Conservation (phyloP, 2,797 vertebrate species). For the Sandelia bainsii region DNA sequence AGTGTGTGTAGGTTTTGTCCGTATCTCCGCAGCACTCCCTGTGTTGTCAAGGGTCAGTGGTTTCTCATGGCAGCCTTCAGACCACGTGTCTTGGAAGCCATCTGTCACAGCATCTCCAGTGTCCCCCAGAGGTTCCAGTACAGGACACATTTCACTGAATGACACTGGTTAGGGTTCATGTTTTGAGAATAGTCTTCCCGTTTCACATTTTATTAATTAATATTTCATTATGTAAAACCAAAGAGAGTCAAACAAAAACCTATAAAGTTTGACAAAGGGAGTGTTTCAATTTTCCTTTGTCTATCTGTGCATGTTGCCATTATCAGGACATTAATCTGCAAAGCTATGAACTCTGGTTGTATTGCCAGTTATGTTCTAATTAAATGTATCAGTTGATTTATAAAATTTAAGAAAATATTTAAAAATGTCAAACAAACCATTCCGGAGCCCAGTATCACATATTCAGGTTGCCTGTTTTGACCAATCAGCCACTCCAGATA, state of each 20-base stretch:
- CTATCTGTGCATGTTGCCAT: too few species aligned
- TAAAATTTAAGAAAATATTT: neutral
- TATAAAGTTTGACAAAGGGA: too few species aligned
- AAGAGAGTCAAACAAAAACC: neutral
- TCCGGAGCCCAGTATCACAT: too few species aligned
- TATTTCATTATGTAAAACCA: neutral
- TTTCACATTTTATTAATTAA: neutral
- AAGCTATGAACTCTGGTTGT: too few species aligned
- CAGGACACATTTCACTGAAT: neutral
- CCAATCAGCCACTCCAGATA: too few species aligned
- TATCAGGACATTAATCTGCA: too few species aligned
- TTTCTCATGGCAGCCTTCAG: slow-evolving; percentile 67
- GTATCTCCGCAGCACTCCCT: slow-evolving; percentile 24
- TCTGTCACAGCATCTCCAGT: slow-evolving; percentile 53
- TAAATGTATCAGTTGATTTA: neutral
- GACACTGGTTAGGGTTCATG: neutral
- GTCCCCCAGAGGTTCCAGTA: slow-evolving; percentile 26
- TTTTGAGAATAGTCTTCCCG: neutral
- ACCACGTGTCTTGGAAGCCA: slow-evolving; percentile 57
- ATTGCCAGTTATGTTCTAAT: too few species aligned
- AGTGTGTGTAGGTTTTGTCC: slow-evolving; percentile 30
- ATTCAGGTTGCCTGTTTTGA: too few species aligned
- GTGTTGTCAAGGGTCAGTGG: slow-evolving; percentile 62
- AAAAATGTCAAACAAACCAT: too few species aligned
- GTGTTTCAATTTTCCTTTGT: too few species aligned